Conservation (phyloP, 2,888 invertebrate genomes). For the Hipparchia sbordonii region DNA sequence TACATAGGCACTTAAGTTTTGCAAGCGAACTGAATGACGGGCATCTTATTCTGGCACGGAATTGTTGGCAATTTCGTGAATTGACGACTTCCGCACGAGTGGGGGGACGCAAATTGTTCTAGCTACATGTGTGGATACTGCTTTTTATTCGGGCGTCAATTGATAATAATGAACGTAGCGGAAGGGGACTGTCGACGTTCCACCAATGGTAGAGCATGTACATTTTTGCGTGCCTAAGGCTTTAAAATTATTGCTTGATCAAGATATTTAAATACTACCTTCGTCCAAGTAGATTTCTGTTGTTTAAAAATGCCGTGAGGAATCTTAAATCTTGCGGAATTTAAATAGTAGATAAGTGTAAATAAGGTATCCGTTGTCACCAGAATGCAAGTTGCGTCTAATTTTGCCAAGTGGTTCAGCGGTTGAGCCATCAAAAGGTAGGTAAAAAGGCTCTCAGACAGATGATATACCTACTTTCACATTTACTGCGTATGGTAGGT, state of each 20-base stretch:
- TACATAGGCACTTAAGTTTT: slow-evolving; percentile 22
- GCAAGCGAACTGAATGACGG: slow-evolving; percentile 36
- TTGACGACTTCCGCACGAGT: slow-evolving; percentile 63
- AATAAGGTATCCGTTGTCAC: too few species aligned
- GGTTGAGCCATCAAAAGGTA: too few species aligned
- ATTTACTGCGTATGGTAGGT: too few species aligned
- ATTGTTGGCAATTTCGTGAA: slow-evolving; percentile 67
- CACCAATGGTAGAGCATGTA: slow-evolving; percentile 28
- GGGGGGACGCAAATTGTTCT: slow-evolving; percentile 63
- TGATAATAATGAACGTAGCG: slow-evolving; percentile 54
- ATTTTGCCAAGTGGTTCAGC: too few species aligned
- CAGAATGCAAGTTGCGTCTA: too few species aligned
- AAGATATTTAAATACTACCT: neutral
- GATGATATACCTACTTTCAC: too few species aligned
- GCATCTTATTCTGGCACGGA: slow-evolving; percentile 49
- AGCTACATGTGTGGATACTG: slow-evolving; percentile 40
- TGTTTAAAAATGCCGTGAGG: too few species aligned
- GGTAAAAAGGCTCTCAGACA: too few species aligned
- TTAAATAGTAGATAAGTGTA: too few species aligned
- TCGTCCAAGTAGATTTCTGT: too few species aligned
- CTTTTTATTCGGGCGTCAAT: slow-evolving; percentile 56
- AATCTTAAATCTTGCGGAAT: too few species aligned
- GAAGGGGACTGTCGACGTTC: slow-evolving; percentile 41
- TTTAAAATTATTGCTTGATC: neutral
- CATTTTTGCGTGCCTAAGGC: neutral